Conservation (phyloP, 2,888 invertebrate genomes). For the Pyrocoelia pectoralis region DNA sequence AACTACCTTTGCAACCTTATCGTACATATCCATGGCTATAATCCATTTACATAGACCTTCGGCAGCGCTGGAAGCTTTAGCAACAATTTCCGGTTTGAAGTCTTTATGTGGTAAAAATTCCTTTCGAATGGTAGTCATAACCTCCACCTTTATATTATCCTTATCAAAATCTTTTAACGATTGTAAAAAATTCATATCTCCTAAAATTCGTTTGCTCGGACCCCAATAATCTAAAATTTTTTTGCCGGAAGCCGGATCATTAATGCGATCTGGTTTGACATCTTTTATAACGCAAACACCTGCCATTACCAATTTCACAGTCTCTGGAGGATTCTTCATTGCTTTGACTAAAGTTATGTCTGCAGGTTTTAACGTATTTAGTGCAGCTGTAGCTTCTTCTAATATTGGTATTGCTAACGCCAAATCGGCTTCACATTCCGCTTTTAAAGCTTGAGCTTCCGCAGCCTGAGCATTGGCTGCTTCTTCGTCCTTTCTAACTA, state of each 20-base stretch:
- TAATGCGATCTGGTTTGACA: conserved; percentile 77
- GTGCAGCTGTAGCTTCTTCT: conserved; percentile 76
- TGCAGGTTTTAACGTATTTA: conserved; percentile 84
- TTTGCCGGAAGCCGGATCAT: conserved; percentile 73
- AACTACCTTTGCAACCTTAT: conserved; percentile 81
- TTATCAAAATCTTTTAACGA: conserved; percentile 82
- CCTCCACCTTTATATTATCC: conserved; percentile 78
- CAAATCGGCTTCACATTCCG: conserved; percentile 92
- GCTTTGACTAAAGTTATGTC: conserved; percentile 88
- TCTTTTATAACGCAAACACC: conserved; percentile 91
- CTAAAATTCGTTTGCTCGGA: conserved; percentile 81
- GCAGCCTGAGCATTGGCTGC: conserved; percentile 88
- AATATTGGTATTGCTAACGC: conserved; percentile 87
- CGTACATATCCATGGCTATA: conserved; percentile 88
- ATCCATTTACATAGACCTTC: conserved; percentile 94
- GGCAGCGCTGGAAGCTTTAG: conserved; percentile 92
- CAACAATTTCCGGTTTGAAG: conserved; percentile 81
- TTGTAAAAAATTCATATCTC: conserved; percentile 82
- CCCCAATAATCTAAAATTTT: conserved; percentile 85
- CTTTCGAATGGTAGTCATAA: conserved; percentile 78
- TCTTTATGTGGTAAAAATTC: conserved; percentile 79
- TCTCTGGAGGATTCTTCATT: conserved; percentile 87
- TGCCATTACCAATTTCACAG: conserved; percentile 85
- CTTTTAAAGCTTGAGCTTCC: conserved; percentile 81
- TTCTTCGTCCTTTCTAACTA: conserved; percentile 87